Conservation (phyloP, 2,113 vertebrate genomes). For the Protobothrops mucrosquamatus region DNA sequence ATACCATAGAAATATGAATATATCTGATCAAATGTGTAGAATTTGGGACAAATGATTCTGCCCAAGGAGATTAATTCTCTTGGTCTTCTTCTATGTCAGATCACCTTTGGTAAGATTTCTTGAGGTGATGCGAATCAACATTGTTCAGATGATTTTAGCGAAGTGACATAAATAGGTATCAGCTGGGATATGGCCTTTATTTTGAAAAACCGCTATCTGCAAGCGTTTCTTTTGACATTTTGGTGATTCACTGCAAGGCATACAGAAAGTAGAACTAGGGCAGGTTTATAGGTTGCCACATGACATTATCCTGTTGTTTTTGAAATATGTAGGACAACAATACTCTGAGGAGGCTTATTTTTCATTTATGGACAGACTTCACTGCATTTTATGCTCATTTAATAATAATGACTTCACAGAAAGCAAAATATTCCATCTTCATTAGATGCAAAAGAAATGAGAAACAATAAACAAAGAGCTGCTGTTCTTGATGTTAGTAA, state of each 20-base stretch:
- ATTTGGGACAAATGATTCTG: background rate
- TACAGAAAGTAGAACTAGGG: slow-evolving; percentile 8
- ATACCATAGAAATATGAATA: background rate
- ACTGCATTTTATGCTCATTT: background rate
- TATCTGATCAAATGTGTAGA: background rate
- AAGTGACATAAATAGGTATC: slow-evolving; percentile 8
- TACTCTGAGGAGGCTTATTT: slow-evolving; percentile 19
- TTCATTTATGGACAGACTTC: background rate
- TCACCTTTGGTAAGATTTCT: background rate
- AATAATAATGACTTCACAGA: slow-evolving; percentile 1
- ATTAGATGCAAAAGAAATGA: background rate
- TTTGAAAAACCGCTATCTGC: background rate
- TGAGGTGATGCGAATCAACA: background rate
- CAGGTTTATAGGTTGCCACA: slow-evolving; percentile 30
- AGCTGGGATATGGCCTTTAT: slow-evolving; percentile 15
- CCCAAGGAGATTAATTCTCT: background rate
- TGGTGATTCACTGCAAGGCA: slow-evolving; percentile 17
- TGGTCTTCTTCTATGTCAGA: background rate
- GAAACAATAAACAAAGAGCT: background rate
- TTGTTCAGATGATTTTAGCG: background rate
- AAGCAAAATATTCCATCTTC: background rate
- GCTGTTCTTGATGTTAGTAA: background rate
- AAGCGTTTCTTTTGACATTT: slow-evolving; percentile 28
- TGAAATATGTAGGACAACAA: slow-evolving; percentile 20
- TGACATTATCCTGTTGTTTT: slow-evolving; percentile 1